Evolutionary conservation across 92 coral and sea anemone species (phyloP), one percentile per base, ranked within the genome.

Genomic region (Chrysogorgia sp.): DNA sequence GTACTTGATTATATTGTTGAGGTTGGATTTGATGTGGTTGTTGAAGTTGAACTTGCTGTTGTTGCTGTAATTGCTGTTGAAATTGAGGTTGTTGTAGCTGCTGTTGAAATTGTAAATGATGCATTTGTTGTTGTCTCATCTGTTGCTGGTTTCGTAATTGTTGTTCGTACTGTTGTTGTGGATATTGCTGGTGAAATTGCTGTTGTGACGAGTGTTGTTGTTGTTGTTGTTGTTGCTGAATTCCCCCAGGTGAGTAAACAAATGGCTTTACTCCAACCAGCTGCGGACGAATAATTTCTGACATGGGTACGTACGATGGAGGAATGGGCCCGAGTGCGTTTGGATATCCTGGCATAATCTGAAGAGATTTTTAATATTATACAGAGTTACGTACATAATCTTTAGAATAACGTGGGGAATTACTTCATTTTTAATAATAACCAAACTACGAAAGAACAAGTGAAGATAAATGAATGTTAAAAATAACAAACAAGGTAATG

Each of bases 241-340:
- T 32, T 4, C 50, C 63, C n/a, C 63, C 59, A 14, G 65, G 50
- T 3, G 64, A 34, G 56, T 53, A 72, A 40, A 72, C 79, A 72
- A 72, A 72, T 52, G 79, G 79, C 34, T 58, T 58, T 34, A 72
- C 65, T 14, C 79, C 79, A 4, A 72, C 35, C 25, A 72, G 58
- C 64, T 72, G 79, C 34, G 79, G 79, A 52, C 79, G 79, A 72
- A 72, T 72, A 9, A 56, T 25, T 4, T 72, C 79, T 21, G 45
- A 25, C 64, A 72, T 56, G 12, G 79, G 79, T 15, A 56, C 34
- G 52, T 56, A 72, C 10, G 58, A 52, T 52, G 74, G 23, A 49
- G 76, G 43, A 23, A 49, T 26, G 24, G 34, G 64, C 55, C 64
- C 65, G 26, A 53, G 31, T 33, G 63, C 55, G 35, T 56, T 72